Base-by-base conservation (phyloP, 1,140 invertebrate species). In the Drosophila nikananu region DNA sequence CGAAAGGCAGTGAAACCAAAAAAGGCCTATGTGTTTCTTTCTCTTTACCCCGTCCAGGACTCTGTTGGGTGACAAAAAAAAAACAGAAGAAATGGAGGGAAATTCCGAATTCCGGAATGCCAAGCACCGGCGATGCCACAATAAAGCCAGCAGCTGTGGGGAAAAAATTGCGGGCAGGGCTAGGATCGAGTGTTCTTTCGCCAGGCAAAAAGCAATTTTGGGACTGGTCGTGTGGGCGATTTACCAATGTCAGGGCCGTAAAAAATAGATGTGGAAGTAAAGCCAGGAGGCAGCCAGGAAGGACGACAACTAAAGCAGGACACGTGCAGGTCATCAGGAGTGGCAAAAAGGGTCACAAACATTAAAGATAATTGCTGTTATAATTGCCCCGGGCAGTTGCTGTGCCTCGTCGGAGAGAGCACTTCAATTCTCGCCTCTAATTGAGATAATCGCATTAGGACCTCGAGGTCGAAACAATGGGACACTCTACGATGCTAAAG, bases 311-410 rank as follows among this genome's bases (percentile, higher is more conserved):
- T 46, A 70, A 71, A n/a, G 21, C 68, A 49, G 55, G 46, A 73
- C 71, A 86, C 84, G 83, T 84, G 81, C 65, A 58, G 57, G 80
- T 57, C 54, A 52, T 77, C 61, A 59, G 49, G 44, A 70, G 67
- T 65, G 63, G 72, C 54, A 46, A 72, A 84, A 87, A 89, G 81
- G 84, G 73, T 75, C 74, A 67, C 61, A 67, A 21, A 59, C 81
- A 87, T 87, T 90, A 89, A 87, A 87, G 77, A 76, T 89, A 89
- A 87, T 87, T 84, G 86, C 65, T 44, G 76, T 78, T 81, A 83
- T 87, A 87, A 87, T 87, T 89, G 84, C 74, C 74, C 32, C 23
- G 32, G 49, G 35, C 74, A 62, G 58, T 73, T 73, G 52, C 19
- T 54, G 12, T 52, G 13, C 21, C 48, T 39, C 37, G 5, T 13